These are phyloP conservation scores for Rachycentron canadum DNA, from an alignment of 2,797 vertebrate species.

Conservation along the genomic window DNA sequence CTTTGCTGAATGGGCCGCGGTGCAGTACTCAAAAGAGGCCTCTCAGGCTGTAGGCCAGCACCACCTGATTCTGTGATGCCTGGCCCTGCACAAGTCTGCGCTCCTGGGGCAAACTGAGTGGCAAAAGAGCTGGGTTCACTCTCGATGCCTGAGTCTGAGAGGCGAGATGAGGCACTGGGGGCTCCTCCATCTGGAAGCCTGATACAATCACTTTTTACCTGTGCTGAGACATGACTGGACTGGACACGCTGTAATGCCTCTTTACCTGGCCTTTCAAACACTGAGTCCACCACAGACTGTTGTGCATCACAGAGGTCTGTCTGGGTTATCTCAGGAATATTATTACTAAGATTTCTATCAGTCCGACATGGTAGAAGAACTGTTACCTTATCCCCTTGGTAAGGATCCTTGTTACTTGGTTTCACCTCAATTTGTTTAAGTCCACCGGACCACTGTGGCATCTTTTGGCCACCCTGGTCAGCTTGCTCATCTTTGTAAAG, in stretches of 20 bases:
- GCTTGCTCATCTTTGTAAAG: constrained; percentile 75
- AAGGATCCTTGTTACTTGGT: constrained; percentile 86
- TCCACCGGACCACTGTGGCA: constrained; percentile 72
- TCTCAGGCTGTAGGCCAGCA: constrained; percentile 81
- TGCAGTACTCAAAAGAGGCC: constrained; percentile 75
- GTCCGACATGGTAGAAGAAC: constrained; percentile 81
- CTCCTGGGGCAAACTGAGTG: constrained; percentile 86
- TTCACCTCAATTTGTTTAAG: constrained; percentile 89
- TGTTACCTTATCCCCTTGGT: constrained; percentile 88
- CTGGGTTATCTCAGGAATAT: constrained; percentile 73
- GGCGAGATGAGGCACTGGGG: constrained; percentile 90
- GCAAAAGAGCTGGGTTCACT: constrained; percentile 96
- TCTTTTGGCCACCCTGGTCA: constrained; percentile 72
- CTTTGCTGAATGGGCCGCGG: constrained; percentile 78
- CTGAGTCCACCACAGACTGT: constrained; percentile 75
- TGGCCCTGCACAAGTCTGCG: constrained; percentile 81
- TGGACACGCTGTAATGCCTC: constrained; percentile 72
- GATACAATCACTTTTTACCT: constrained; percentile 85
- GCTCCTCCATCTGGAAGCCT: constrained; percentile 77
- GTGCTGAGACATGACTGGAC: constrained; percentile 69
- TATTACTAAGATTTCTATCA: constrained; percentile 53
- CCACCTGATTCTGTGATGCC: constrained; percentile 74
- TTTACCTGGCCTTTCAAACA: constrained; percentile 80
- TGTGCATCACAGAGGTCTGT: constrained; percentile 66
- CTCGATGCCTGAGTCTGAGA: constrained; percentile 98